Evolutionary conservation across 2,113 vertebrate genomes (phyloP).

Genomic region (Thunnus thynnus): DNA sequence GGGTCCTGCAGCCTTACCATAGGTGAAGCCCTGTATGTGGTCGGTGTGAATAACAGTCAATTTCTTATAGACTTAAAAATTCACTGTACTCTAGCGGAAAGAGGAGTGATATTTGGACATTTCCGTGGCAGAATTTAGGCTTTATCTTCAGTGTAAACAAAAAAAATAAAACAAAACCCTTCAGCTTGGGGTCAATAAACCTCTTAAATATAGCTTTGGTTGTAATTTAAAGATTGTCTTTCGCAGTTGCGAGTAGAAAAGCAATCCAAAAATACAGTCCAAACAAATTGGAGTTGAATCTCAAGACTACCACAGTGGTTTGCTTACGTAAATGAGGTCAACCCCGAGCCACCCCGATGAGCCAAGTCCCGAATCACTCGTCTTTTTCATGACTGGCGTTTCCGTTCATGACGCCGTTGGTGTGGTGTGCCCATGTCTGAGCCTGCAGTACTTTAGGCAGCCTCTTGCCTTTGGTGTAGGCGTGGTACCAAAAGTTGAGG

Average conservation of each 20-base stretch:
- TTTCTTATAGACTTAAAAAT: conserved; percentile 3
- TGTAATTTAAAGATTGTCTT: conserved; percentile 70
- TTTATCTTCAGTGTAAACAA: conserved; percentile 53
- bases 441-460: conserved; percentile 90
- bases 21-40: conserved; percentile 11
- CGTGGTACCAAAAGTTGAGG: conserved; percentile 97
- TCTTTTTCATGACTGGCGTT: conserved; percentile 76
- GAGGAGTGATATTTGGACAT: not conserved
- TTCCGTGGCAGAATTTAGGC: conserved; percentile 11
- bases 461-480: conserved; percentile 95
- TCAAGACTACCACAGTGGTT: conserved; percentile 24
- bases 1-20: conserved; percentile 10
- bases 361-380: conserved; percentile 55
- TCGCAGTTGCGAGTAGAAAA: conserved; percentile 42
- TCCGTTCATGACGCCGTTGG: conserved; percentile 88
- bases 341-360: conserved; percentile 24
- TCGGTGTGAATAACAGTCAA: not conserved
- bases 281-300: conserved; percentile 17
- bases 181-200: conserved; percentile 33
- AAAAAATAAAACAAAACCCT: conserved; percentile 35
- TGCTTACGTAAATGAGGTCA: conserved; percentile 35
- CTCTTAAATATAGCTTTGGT: conserved; percentile 58
- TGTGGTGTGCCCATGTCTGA: conserved; percentile 83
- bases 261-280: conserved; percentile 18
- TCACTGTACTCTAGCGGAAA: not conserved